Evolutionary conservation across 1,140 invertebrate genomes (phyloP), one percentile per base, ranked within the genome.

Genomic region (Zaprionus davidi): DNA sequence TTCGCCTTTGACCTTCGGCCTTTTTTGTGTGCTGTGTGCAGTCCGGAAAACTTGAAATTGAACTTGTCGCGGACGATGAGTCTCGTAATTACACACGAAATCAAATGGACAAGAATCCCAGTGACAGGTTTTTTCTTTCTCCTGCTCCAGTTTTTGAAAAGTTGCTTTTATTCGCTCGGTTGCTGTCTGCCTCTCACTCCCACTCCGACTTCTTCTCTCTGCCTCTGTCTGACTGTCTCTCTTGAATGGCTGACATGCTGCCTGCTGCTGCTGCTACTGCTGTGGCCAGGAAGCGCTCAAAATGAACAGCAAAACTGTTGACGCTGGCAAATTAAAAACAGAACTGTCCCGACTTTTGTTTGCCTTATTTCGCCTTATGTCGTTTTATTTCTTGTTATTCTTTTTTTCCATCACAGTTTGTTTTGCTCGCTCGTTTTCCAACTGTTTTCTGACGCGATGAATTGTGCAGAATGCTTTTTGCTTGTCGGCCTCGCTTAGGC

Each of bases 31-130:
- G 51, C 20, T 49, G 12, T 46, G n/a, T 49, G 63, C 15, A 51
- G 11, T 46, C n/a, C 64, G 66, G 34, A 56, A 76, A 79, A 82
- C 79, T 87, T 82, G 71, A 79, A 86, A 87, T 82, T 87, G 83
- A 82, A 87, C 79, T 70, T 76, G 70, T n/a, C 53, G 11, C 41
- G 58, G 28, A 46, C 20, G 20, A 66, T 73, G 75, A 70, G 67
- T 70, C 65, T 51, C 73, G 83, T 87, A 86, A 86, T 86, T 86
- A 87, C 82, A 86, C 69, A 76, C 68, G 69, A 84, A 82, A 87
- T 87, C 83, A 85, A 87, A 87, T 87, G 79, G 79, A 76, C 83
- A 79, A 66, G 82, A 85, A 79, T 87, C 83, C 84, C 56, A 66
- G 79, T 87, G 83, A 86, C 83, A 87, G 77, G 17, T 51, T 51